phyloP scores from a whole-genome alignment of 2,113 vertebrate species.

The Callopanchax toddi region DNA sequence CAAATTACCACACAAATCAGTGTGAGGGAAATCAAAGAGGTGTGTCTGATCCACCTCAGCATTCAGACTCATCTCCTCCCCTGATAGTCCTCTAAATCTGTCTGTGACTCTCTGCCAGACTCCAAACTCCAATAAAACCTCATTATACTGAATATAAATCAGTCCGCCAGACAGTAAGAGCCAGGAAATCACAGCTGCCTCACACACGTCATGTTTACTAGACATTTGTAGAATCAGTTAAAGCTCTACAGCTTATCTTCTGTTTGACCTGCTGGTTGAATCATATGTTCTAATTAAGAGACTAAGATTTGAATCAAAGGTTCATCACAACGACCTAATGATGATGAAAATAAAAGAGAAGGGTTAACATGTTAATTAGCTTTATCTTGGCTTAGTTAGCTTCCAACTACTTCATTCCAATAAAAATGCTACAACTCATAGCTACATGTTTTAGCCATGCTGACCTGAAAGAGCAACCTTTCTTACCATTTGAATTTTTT shows the following conservation, averaged over 20 bases:
- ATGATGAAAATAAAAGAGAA: too few relatives aligned
- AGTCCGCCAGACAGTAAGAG: too few relatives aligned
- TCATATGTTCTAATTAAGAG: too few relatives aligned
- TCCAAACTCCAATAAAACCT: slow-evolving; percentile 6
- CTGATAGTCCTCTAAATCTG: slow-evolving; percentile 24
- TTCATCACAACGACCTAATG: too few relatives aligned
- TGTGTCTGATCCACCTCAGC: background rate
- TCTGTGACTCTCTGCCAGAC: slow-evolving; percentile 15
- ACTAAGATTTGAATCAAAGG: too few relatives aligned
- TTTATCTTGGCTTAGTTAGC: background rate
- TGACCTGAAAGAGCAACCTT: too few relatives aligned
- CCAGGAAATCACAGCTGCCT: background rate
- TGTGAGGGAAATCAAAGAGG: background rate
- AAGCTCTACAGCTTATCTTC: background rate
- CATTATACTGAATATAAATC: slow-evolving; percentile 10
- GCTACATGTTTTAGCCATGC: slow-evolving; percentile 5
- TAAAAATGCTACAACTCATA: slow-evolving; percentile 16
- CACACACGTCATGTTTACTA: background rate
- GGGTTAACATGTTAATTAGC: too few relatives aligned
- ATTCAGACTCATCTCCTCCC: slow-evolving; percentile 29
- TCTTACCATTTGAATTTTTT: too few relatives aligned
- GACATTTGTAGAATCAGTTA: background rate
- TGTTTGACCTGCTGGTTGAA: background rate
- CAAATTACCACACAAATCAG: background rate
- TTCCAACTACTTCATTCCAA: slow-evolving; percentile 1